Evolutionary conservation across 1,140 invertebrate genomes (phyloP), one percentile per base, ranked within the genome.

Genomic region (Eupristina koningsbergeri): DNA sequence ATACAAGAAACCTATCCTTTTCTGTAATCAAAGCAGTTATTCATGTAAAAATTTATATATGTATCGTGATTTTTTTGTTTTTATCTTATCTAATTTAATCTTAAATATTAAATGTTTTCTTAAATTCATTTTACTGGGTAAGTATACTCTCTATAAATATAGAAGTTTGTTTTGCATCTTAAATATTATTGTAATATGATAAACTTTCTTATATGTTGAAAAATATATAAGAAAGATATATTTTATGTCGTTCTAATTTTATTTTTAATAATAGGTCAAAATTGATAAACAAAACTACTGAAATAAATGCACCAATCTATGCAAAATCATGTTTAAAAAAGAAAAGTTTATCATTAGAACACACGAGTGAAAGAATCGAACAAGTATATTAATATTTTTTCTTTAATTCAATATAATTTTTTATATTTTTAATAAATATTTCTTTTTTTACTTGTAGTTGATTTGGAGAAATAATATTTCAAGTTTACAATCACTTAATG

Each of bases 311-410:
- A 0, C 76, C 93, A 41, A 92, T 90, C 41, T 88, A 93, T n/a
- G 90, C 87, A 6, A 94, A 94, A 87, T 93, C 94, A 82, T 94
- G 93, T 88, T 90, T 96, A 22, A 94, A 95, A 86, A 93, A 95
- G 77, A 96, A 96, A 88, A 95, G 95, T 91, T 89, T 96, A 31
- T 96, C 96, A 29, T 90, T 97, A 58, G 96, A 97, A 91, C 96
- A 97, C 89, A 96, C 94, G 26, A 92, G 93, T 76, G 92, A 92
- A 86, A 94, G 93, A 79, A 93, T 94, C 85, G 94, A 94, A 85
- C 94, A 94, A 89, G 94, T 94, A 77, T 29, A 17, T 39, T 50
- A 6, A 5, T 77, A 19, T 50, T 50, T 53, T 13, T 47, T 74
- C 13, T 34, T 36, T 36, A 36, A 11, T 22, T 1, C 7, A 26